A percentile compares a stretch with the other conserved stretches of the same genome.
Conservation (phyloP, 2,888 invertebrate species). For the Agapostemon virescens region DNA sequence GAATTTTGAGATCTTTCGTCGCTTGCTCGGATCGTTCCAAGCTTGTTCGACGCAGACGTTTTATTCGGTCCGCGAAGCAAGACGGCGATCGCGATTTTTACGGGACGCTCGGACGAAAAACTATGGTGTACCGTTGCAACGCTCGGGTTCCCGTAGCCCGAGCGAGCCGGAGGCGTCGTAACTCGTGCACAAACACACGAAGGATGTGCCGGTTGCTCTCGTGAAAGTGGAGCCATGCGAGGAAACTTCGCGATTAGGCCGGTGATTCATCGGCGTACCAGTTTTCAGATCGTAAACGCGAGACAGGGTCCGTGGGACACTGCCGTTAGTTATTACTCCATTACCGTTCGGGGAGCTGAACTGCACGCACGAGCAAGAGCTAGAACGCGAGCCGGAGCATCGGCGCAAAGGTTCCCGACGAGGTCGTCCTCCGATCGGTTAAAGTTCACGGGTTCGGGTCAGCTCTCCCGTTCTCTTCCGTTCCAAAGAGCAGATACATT, state of each 20-base stretch:
- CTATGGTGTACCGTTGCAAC: background rate
- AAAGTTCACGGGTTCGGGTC: background rate
- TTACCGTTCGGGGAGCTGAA: slow-evolving; percentile 3
- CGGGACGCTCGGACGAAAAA: background rate
- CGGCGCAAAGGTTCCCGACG: background rate
- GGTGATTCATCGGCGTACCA: slow-evolving; percentile 44
- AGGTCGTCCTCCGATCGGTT: background rate
- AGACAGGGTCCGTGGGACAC: slow-evolving; percentile 10
- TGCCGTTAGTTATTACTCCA: slow-evolving; percentile 11
- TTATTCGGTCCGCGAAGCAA: background rate
- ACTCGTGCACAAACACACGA: slow-evolving; percentile 14
- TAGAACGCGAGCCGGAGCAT: background rate
- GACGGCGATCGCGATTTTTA: background rate
- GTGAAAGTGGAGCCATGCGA: slow-evolving; percentile 54
- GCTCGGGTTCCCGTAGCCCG: background rate
- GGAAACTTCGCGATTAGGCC: slow-evolving; percentile 44
- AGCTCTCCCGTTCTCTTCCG: background rate
- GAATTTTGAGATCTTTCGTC: background rate
- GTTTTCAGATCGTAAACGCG: slow-evolving; percentile 38
- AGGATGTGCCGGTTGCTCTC: slow-evolving; percentile 51
- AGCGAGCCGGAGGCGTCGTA: slow-evolving; percentile 10
- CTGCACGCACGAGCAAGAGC: background rate
- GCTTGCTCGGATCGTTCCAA: background rate
- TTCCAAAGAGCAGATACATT: background rate
- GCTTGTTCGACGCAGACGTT: background rate